Evolutionary conservation across 2,888 invertebrate genomes (phyloP), one percentile per base, ranked within the genome.

Genomic region (Trissolcus japonicus): DNA sequence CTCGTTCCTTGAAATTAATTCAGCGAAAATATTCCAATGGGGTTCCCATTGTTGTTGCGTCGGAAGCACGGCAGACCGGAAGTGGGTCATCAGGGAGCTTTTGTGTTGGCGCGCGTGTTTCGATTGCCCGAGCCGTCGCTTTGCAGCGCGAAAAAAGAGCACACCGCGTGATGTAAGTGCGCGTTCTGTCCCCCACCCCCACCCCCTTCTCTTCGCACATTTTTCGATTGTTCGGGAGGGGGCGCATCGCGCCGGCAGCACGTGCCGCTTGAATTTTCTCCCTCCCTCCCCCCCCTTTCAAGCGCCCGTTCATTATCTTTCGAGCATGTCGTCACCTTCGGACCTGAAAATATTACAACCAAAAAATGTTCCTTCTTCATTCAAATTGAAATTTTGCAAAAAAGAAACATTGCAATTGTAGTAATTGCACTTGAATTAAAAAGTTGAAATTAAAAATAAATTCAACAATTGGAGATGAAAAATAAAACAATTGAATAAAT

Each of bases 41-140:
- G 48, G 40, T 53, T 55, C 48, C 61, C 51, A 75, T 83, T 80
- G 80, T 76, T 81, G 78, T 79, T 78, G 69, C 80, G 50, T 59
- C 66, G 62, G 63, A 72, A 63, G 63, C 25, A 57, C 50, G 50
- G 65, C 68, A 69, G 73, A 78, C 73, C 77, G 73, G 76, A 76
- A 67, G 54, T 72, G 72, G 76, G 72, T 63, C 62, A 72, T 76
- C 76, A 67, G 61, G 16, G 67, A 25, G 46, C 63, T 51, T 71
- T 76, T 71, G 67, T 75, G 59, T 55, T 35, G 16, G 60, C 53
- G 62, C 43, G 63, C 59, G 75, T 56, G 55, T 69, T 69, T 55
- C 69, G 65, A 65, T 69, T 60, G 59, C 74, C 73, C 46, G 61
- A 55, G 63, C 51, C 46, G 35, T 19, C 48, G 17, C 57, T 6